A percentile compares a stretch with the other conserved stretches of the same genome.
phyloP scores from a whole-genome alignment of 2,113 vertebrate genomes.

The Rhipidura dahli region DNA sequence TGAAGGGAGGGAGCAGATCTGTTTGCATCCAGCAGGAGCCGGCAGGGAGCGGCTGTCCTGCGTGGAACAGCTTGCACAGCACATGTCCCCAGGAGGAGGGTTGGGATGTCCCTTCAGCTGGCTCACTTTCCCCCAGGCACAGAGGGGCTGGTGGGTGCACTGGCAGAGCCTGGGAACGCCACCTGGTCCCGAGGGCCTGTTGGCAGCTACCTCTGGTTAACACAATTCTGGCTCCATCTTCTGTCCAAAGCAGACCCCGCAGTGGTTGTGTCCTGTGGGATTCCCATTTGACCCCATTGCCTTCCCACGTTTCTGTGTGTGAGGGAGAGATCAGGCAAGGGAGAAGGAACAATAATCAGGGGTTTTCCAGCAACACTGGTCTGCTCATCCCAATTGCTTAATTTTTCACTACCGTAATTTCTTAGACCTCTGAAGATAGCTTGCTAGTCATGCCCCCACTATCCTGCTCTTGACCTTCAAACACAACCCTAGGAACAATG shows the following conservation, averaged over 20 bases:
- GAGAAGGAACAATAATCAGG: background rate
- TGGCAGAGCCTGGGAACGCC: background rate
- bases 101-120: background rate
- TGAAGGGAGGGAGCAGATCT: background rate
- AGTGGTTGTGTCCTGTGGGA: accelerated
- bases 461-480: conserved; percentile 11
- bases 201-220: background rate
- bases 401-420: background rate
- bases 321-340: background rate
- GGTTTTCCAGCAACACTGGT: background rate
- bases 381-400: background rate
- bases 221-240: accelerated
- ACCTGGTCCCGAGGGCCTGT: background rate
- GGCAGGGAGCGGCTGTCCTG: background rate
- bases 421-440: background rate
- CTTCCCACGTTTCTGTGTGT: background rate
- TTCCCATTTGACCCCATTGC: background rate
- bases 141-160: background rate
- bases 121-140: background rate
- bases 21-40: background rate
- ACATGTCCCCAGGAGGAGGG: background rate
- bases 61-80: background rate
- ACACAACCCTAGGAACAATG: background rate
- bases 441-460: background rate
- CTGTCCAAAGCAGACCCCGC: background rate